Evolutionary conservation across 1,140 invertebrate species (phyloP), one percentile per base, ranked within the genome.

Genomic region (Ditylenchus dipsaci): DNA sequence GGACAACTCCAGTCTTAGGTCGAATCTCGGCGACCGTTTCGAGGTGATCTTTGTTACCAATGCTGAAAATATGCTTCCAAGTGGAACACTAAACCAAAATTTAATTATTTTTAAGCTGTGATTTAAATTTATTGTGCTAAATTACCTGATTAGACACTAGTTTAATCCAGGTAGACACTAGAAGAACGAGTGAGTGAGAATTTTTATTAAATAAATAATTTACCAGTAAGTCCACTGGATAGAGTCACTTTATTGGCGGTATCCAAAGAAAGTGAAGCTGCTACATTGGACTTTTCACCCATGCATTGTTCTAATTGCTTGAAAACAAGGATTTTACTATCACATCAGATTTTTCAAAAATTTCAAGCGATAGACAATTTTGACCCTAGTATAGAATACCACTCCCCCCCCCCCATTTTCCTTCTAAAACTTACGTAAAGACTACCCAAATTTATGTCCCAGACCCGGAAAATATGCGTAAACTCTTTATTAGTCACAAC

Each of bases 301-400:
- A 33, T 7, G 57, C 63, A 17, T 33, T 19, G 15, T 53, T 42
- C 63, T 45, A 45, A 45, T 11, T 11, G n/a, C 43, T 42, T 17
- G 21, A 43, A 23, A 65, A 65, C 63, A 65, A 65, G 0, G n/a
- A 30, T 65, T n/a, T n/a, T n/a, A n/a, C n/a, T n/a, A n/a, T n/a
- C n/a, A n/a, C n/a, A n/a, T n/a, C n/a, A n/a, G n/a, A n/a, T n/a
- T n/a, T n/a, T n/a, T n/a, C n/a, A n/a, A n/a, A n/a, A n/a, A n/a
- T n/a, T n/a, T n/a, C n/a, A n/a, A n/a, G n/a, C n/a, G n/a, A n/a
- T n/a, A n/a, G n/a, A n/a, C n/a, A n/a, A n/a, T n/a, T n/a, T n/a
- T n/a, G n/a, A n/a, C n/a, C n/a, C n/a, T n/a, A n/a, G n/a, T n/a
- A n/a, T n/a, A n/a, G n/a, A n/a, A n/a, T n/a, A n/a, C n/a, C n/a